Conservation (phyloP, 2,113 vertebrate species). For the Ceuthmochares aereus region DNA sequence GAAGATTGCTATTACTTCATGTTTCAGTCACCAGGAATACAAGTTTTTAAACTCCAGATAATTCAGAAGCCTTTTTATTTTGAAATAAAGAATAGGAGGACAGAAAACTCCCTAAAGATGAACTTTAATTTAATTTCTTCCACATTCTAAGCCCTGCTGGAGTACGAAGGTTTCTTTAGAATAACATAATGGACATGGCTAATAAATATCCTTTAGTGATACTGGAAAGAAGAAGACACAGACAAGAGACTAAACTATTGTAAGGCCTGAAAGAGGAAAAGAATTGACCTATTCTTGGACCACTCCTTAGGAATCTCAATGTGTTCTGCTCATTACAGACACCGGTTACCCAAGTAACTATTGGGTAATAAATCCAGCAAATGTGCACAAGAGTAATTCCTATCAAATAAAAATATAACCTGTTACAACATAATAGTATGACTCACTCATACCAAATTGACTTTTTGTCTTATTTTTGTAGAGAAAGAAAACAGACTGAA, state of each 20-base stretch:
- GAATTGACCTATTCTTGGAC: background rate
- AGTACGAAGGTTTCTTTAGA: slow-evolving; percentile 17
- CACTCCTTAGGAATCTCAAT: slow-evolving; percentile 19
- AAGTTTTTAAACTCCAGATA: background rate
- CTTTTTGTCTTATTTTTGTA: background rate
- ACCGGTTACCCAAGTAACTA: background rate
- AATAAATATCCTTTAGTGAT: slow-evolving; percentile 39
- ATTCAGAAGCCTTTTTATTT: slow-evolving; percentile 27
- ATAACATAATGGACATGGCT: slow-evolving; percentile 5
- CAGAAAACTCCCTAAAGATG: slow-evolving; percentile 9
- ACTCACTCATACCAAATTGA: slow-evolving; percentile 18
- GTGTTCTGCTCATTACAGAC: slow-evolving; percentile 8
- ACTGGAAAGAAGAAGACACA: slow-evolving; percentile 12
- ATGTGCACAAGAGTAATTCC: background rate
- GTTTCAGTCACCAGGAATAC: background rate
- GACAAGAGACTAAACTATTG: slow-evolving; percentile 33
- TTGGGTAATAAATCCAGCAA: slow-evolving; percentile 28
- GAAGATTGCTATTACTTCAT: background rate
- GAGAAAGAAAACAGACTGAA: background rate
- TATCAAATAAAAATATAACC: slow-evolving; percentile 6
- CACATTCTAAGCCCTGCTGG: background rate
- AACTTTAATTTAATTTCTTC: slow-evolving; percentile 55
- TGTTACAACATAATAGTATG: slow-evolving; percentile 2
- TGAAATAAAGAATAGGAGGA: background rate
- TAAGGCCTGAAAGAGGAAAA: background rate